Evolutionary conservation across 53 echinoderm and acorn worm genomes (phyloP), one percentile per base, ranked within the genome.

Genomic region (Luidia sarsii): DNA sequence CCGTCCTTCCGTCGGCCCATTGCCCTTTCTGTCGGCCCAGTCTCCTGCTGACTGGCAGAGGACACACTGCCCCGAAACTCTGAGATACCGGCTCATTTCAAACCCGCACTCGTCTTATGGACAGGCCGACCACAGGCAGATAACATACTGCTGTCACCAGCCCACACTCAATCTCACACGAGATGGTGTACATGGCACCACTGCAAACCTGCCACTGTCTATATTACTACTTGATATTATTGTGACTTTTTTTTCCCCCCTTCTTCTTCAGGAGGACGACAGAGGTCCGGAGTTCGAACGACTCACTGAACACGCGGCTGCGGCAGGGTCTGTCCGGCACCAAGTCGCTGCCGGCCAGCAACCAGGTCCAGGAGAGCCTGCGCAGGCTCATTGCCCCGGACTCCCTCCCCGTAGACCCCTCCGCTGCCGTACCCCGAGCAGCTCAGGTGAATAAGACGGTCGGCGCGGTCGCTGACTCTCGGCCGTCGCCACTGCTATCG

Each of bases 351-450:
- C 80, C 80, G 43, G 68, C 82, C 24, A 83, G 70, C 55, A 95
- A 87, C 24, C 75, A 80, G 65, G 89, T 99, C 48, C 90, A 94
- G 61, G 99, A 94, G 21, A 89, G 89, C 54, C 87, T 99, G 10
- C 83, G 91, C 38, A 94, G 89, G 61, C 79, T 99, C 23, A 84
- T 99, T n/a, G 89, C 91, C 9, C 93, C 99, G 14, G 91, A 99
- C 29, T 87, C 86, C 5, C 33, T 82, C 66, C 27, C 53, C 33
- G 7, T 33, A 1, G 89, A 89, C 27, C 37, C 71, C 1, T 9
- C 38, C 34, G 10, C 53, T 32, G 25, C 50, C 3, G n/a, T 66
- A 14, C 65, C 73, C 7, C 7, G 48, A 53, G 53, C 29, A 30
- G 29, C 79, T 33, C 79, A 77, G 79, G 79, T 77, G 60, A 77